Evolutionary conservation across 2,797 vertebrate genomes (phyloP).

Genomic region (Trachops cirrhosus): DNA sequence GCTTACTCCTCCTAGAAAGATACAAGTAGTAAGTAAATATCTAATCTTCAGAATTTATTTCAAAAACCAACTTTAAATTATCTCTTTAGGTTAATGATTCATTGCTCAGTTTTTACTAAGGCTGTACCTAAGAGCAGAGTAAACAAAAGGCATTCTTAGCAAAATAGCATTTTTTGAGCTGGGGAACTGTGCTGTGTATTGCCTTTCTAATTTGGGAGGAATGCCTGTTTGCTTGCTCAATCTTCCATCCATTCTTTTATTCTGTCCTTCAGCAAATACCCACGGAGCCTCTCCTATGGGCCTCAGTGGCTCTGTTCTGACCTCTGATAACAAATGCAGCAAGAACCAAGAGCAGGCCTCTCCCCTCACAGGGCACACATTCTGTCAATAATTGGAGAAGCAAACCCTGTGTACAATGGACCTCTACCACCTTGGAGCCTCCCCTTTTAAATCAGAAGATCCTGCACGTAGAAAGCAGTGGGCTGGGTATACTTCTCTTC

Average conservation of each 20-base stretch:
- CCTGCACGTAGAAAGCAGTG: background rate
- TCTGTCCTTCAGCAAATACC: background rate
- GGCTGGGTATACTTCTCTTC: background rate
- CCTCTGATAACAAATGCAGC: background rate
- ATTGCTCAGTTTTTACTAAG: background rate
- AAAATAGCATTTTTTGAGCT: background rate
- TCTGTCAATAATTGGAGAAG: background rate
- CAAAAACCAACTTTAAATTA: background rate
- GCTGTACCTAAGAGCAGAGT: background rate
- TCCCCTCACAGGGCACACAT: background rate
- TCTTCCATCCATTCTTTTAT: background rate
- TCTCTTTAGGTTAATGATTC: background rate
- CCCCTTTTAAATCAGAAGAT: background rate
- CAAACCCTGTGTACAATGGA: background rate
- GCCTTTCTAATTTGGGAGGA: background rate
- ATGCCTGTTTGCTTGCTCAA: background rate
- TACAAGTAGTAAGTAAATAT: slow-evolving; percentile 16
- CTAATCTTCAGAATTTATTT: background rate
- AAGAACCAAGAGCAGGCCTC: background rate
- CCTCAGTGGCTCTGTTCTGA: background rate
- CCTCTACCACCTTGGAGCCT: background rate
- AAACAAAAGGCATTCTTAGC: slow-evolving; percentile 5
- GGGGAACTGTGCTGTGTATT: background rate
- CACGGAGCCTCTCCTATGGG: background rate
- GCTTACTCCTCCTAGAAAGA: slow-evolving; percentile 6